These are phyloP conservation scores for Hypomecis atomaria DNA, from an alignment of 2,888 invertebrate species.

Conservation along the genomic window DNA sequence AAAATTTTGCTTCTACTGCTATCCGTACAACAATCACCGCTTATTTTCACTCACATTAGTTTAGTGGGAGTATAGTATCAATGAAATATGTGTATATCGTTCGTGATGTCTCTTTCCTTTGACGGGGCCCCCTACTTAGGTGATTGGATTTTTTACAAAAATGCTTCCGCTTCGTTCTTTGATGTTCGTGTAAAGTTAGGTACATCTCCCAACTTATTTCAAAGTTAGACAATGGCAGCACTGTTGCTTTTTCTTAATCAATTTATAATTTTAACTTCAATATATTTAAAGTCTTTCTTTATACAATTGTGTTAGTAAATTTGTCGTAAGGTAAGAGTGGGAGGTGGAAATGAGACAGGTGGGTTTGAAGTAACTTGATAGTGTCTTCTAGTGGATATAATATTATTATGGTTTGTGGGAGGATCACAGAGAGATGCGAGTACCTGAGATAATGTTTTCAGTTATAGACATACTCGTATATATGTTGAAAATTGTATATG, in stretches of 20 bases:
- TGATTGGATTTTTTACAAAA: conserved; percentile 73
- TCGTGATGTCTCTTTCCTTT: conserved; percentile 75
- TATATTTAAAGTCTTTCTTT: background rate
- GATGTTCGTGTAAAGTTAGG: conserved; percentile 48
- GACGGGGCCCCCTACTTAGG: conserved; percentile 65
- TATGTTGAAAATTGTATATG: too few relatives aligned
- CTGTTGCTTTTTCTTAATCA: background rate
- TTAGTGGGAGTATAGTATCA: conserved; percentile 77
- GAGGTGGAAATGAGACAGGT: conserved; percentile 17
- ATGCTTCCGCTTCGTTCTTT: conserved; percentile 49
- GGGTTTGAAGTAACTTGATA: conserved; percentile 2
- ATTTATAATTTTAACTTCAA: background rate
- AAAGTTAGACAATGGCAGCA: background rate
- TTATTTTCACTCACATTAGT: conserved; percentile 83
- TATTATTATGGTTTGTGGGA: conserved; percentile 1
- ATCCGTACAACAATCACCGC: conserved; percentile 68
- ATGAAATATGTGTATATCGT: conserved; percentile 76
- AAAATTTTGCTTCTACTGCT: conserved; percentile 41
- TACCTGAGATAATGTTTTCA: background rate
- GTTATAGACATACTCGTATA: too few relatives aligned
- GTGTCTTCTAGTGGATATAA: background rate
- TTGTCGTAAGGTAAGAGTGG: conserved; percentile 12
- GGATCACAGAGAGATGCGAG: background rate
- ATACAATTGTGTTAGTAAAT: background rate
- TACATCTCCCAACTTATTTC: background rate